Conservation (phyloP, 1,140 invertebrate species). For the Papilio glaucus region DNA sequence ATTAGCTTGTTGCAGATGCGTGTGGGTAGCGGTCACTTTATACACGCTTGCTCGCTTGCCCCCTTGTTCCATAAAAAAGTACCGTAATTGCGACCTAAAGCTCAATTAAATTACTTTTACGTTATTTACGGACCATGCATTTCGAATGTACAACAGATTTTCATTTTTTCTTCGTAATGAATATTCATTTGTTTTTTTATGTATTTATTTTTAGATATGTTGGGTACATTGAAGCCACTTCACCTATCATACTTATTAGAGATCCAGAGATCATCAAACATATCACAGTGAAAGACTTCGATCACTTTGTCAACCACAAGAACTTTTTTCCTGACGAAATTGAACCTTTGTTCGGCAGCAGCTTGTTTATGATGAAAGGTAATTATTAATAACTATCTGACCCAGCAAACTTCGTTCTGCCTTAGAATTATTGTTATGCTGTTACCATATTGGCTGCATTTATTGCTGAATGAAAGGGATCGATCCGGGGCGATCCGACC, state of each 20-base stretch:
- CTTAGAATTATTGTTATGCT: no score
- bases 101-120: no score
- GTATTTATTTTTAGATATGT: slow-evolving; percentile 56
- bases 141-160: not conserved
- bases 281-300: slow-evolving; percentile 86
- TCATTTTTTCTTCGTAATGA: slow-evolving; percentile 24
- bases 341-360: slow-evolving; percentile 84
- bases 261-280: slow-evolving; percentile 86
- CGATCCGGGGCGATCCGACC: no score
- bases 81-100: no score
- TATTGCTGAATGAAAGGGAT: no score
- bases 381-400: slow-evolving; percentile 6
- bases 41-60: no score
- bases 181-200: slow-evolving; percentile 3
- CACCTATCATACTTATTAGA: slow-evolving; percentile 82
- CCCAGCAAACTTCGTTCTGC: no score
- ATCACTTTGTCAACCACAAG: slow-evolving; percentile 85
- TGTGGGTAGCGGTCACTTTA: no score
- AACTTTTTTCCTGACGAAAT: slow-evolving; percentile 70
- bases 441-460: no score
- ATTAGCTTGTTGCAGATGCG: no score
- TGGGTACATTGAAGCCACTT: slow-evolving; percentile 55
- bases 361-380: slow-evolving; percentile 83
- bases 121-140: no score
- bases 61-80: no score